Percentiles rank a stretch among this genome's conserved stretches.
phyloP scores from a whole-genome alignment of 2,888 invertebrate species.

The Theodoxus fluviatilis region DNA sequence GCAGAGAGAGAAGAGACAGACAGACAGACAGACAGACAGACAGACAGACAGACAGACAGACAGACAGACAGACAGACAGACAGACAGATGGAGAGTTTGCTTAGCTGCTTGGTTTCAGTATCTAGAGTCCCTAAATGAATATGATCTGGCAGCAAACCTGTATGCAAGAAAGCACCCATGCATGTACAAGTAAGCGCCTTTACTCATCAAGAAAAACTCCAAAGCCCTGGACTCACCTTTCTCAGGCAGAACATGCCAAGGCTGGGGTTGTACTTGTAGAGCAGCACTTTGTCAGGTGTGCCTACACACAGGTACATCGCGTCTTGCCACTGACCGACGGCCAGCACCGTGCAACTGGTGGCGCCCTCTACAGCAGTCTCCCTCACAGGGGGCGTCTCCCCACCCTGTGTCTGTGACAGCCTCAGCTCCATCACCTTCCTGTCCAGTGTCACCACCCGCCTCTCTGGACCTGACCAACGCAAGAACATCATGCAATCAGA shows the following conservation, averaged over 20 bases:
- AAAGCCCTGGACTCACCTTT: constrained; percentile 59
- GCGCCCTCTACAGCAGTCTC: constrained; percentile 60
- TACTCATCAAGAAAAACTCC: not conserved
- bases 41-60: not conserved
- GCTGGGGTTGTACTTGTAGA: constrained; percentile 71
- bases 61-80: not conserved
- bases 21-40: not conserved
- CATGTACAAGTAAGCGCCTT: not conserved
- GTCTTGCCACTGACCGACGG: constrained; percentile 47
- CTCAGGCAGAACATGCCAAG: constrained; percentile 59
- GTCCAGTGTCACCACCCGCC: constrained; percentile 51
- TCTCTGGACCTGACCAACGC: constrained; percentile 46
- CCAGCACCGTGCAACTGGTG: constrained; percentile 65
- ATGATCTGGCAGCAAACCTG: no score
- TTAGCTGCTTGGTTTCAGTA: no score
- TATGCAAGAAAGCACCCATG: not conserved
- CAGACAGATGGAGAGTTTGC: not conserved
- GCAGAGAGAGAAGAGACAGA: not conserved
- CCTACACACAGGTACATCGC: constrained; percentile 63
- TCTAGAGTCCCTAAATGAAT: no score
- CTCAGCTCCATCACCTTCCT: constrained; percentile 52
- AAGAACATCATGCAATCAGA: not conserved
- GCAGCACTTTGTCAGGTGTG: constrained; percentile 59
- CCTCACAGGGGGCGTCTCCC: constrained; percentile 48
- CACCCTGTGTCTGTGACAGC: constrained; percentile 46